Evolutionary conservation across 2,888 invertebrate species (phyloP).

Genomic region (Lasioglossum figueresi): DNA sequence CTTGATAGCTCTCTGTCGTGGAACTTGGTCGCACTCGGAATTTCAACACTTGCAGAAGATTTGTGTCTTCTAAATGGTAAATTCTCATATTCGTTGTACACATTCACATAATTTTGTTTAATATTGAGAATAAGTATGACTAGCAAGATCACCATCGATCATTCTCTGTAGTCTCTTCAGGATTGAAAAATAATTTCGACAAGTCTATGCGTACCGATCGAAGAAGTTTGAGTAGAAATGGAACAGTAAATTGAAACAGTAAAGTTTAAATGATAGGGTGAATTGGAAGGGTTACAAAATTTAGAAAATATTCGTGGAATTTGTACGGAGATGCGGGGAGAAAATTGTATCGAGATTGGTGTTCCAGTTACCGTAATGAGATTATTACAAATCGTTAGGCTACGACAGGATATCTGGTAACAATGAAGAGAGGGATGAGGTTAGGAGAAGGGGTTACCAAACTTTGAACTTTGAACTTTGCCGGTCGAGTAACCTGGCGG

Average conservation of each 20-base stretch:
- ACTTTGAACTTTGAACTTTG: conserved; percentile 82
- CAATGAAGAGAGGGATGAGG: conserved; percentile 25
- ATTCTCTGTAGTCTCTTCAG: neutral
- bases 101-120: neutral
- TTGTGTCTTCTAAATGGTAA: neutral
- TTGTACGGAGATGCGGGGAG: neutral
- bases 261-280: neutral
- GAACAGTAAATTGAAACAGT: neutral
- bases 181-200: neutral
- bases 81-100: neutral
- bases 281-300: neutral
- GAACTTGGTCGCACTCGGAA: neutral
- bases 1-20: neutral
- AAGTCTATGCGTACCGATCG: neutral
- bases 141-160: neutral
- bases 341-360: neutral
- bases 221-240: neutral
- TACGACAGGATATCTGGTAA: conserved; percentile 31
- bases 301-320: neutral
- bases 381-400: neutral
- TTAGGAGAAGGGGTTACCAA: conserved; percentile 66
- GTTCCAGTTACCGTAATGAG: neutral
- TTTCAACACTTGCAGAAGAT: neutral
- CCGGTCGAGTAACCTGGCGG: conserved; percentile 75
- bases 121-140: neutral